Evolutionary conservation across 2,797 vertebrate species (phyloP).

Genomic region (Sebastes hubbsi): DNA sequence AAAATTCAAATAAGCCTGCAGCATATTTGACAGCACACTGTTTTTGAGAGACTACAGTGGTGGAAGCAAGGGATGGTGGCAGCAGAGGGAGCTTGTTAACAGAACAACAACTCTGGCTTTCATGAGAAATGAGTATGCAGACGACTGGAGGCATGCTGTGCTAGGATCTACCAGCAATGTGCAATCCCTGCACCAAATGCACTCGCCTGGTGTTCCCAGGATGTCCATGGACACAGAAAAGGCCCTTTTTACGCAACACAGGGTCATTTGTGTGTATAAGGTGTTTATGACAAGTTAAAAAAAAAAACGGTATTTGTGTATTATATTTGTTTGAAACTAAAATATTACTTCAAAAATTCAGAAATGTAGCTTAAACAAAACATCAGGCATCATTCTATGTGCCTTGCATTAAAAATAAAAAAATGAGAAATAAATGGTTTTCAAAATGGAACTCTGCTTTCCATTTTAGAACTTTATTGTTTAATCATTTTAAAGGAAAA

Average conservation of each 20-base stretch:
- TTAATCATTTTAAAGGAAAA: not conserved
- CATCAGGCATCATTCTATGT: not conserved
- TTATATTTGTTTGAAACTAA: not conserved
- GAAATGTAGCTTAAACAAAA: not conserved
- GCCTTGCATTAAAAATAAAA: not conserved
- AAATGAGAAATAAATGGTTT: not conserved
- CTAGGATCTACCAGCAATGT: conserved; percentile 24
- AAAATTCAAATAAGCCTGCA: conserved; percentile 52
- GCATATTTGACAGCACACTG: conserved; percentile 46
- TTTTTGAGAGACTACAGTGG: conserved; percentile 35
- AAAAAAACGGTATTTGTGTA: not conserved
- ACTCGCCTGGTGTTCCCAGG: not conserved
- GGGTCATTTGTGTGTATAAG: not conserved
- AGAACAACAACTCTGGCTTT: conserved; percentile 51
- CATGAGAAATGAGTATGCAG: conserved; percentile 49
- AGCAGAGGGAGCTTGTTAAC: conserved; percentile 67
- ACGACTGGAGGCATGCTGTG: conserved; percentile 50
- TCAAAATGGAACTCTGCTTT: not conserved
- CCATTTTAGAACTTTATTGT: not conserved
- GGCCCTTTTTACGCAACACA: conserved; percentile 8
- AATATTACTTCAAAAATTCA: not conserved
- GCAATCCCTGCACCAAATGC: conserved; percentile 23
- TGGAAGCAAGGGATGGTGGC: conserved; percentile 36
- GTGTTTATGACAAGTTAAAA: not conserved
- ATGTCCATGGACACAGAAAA: conserved; percentile 8